Conservation (phyloP, 64 coral and sea anemone species). For the Actinia tenebrosa region DNA sequence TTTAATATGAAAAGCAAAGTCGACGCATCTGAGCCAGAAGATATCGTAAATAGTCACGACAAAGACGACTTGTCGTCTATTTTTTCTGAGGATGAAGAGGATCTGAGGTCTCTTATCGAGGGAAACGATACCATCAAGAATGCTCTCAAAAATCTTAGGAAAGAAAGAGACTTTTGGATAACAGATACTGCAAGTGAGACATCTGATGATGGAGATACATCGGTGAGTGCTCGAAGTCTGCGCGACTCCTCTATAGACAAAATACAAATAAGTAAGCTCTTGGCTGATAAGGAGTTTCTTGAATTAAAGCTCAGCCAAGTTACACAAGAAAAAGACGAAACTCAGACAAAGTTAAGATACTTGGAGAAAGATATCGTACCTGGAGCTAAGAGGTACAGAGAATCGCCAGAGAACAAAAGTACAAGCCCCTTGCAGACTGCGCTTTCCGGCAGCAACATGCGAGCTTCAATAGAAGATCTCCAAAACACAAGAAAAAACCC, state of each 20-base stretch:
- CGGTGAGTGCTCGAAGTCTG: conserved; percentile 17
- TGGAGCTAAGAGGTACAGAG: background rate
- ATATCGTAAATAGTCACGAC: background rate
- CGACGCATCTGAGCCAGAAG: background rate
- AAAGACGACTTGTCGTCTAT: conserved; percentile 53
- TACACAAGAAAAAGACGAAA: conserved; percentile 37
- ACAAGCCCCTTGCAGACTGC: background rate
- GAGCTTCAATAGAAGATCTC: background rate
- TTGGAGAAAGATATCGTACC: conserved; percentile 42
- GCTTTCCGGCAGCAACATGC: background rate
- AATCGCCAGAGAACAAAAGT: background rate
- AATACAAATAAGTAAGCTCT: conserved; percentile 27
- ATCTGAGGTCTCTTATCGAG: conserved; percentile 10
- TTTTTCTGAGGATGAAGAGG: conserved; percentile 53
- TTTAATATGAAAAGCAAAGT: background rate
- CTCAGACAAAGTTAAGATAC: conserved; percentile 34
- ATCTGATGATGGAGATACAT: conserved; percentile 49
- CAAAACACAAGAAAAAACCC: background rate
- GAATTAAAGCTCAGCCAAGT: conserved; percentile 40
- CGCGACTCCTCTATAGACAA: background rate
- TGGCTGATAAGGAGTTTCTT: conserved; percentile 41
- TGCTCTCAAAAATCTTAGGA: conserved; percentile 43
- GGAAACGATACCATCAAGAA: conserved; percentile 43
- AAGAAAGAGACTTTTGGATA: conserved; percentile 36
- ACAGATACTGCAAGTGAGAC: conserved; percentile 60